Evolutionary conservation across 2,113 vertebrate genomes (phyloP).

Genomic region (Chaetodon auriga): DNA sequence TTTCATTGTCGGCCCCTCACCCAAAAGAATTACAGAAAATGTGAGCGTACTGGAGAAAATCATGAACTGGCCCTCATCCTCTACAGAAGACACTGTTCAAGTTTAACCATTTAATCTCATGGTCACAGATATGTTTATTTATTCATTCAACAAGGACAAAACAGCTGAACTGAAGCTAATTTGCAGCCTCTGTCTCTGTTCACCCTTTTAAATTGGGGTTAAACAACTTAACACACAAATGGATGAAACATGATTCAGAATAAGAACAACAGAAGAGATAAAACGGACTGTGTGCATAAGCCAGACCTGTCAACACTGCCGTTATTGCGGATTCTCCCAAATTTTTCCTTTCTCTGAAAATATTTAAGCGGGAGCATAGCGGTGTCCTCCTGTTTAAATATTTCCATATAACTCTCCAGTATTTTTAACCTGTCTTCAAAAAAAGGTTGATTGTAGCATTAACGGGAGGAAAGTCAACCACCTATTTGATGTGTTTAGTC

Average conservation of each 20-base stretch:
- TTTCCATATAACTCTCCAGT: no score
- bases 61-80: neutral
- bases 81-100: neutral
- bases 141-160: neutral
- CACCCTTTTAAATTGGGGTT: constrained; percentile 5
- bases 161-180: neutral
- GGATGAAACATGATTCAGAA: neutral
- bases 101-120: neutral
- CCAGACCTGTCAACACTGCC: no score
- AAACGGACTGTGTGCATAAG: neutral
- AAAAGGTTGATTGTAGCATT: no score
- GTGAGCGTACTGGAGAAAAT: neutral
- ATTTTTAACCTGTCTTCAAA: neutral
- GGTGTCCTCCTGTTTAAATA: no score
- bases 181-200: neutral
- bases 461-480: no score
- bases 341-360: no score
- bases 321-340: no score
- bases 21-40: constrained; percentile 19
- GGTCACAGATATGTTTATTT: neutral
- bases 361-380: no score
- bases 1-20: constrained; percentile 14
- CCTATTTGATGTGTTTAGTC: no score
- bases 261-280: neutral
- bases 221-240: neutral